phyloP scores from a whole-genome alignment of 2,113 vertebrate species.

The Narcine bancroftii region DNA sequence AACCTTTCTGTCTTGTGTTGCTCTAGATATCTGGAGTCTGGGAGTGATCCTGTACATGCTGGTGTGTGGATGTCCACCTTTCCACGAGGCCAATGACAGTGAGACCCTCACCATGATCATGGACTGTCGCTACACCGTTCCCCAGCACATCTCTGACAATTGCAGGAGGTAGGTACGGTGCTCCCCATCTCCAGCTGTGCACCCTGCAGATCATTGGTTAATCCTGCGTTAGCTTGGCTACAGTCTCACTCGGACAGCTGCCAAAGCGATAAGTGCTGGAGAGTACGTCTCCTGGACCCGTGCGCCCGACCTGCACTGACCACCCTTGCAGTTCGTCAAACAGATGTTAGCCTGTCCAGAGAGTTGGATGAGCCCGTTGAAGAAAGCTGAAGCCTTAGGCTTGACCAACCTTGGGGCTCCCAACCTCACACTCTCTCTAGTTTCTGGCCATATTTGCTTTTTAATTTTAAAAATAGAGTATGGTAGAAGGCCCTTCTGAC shows the following conservation, averaged over 20 bases:
- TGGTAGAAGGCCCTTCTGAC: no score
- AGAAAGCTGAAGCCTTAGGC: no score
- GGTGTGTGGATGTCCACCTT: slow-evolving; percentile 74
- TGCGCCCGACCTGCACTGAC: not conserved
- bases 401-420: no score
- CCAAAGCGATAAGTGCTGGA: not conserved
- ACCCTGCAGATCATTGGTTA: slow-evolving; percentile 7
- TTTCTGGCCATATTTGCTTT: no score
- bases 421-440: no score
- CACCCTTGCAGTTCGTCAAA: not conserved
- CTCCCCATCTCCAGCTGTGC: not conserved
- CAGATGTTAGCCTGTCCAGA: no score
- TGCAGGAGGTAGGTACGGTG: slow-evolving; percentile 67
- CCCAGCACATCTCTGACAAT: slow-evolving; percentile 57
- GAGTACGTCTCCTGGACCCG: not conserved
- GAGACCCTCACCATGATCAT: slow-evolving; percentile 86
- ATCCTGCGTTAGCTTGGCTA: not conserved
- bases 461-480: no score
- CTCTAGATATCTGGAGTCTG: slow-evolving; percentile 76
- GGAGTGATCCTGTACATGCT: slow-evolving; percentile 85
- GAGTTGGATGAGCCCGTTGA: no score
- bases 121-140: slow-evolving; percentile 74
- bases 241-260: not conserved
- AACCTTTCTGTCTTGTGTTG: not conserved
- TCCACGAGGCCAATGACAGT: slow-evolving; percentile 83